These are phyloP conservation scores for Pachyuromys duprasi DNA, from an alignment of 2,797 vertebrate genomes.

Conservation along the genomic window DNA sequence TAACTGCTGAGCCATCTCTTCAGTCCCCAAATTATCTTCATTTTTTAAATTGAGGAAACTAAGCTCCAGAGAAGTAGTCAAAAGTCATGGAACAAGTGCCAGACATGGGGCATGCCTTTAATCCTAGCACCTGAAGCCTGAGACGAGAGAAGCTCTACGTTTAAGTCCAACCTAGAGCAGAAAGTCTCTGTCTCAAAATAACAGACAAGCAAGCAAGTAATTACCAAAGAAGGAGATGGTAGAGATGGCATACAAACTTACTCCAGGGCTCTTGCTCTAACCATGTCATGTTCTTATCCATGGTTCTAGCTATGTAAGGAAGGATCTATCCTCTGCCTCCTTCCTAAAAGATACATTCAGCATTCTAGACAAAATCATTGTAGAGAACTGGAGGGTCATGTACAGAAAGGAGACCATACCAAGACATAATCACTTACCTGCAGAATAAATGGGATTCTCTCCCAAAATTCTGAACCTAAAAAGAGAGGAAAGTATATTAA, in stretches of 20 bases:
- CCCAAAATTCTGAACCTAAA: constrained; percentile 75
- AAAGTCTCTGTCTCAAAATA: background rate
- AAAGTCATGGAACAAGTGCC: background rate
- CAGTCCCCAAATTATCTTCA: too few relatives aligned
- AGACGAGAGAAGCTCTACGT: background rate
- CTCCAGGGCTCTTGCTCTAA: background rate
- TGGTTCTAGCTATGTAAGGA: background rate
- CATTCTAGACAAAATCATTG: constrained; percentile 47
- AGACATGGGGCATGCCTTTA: background rate
- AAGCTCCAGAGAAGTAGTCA: background rate
- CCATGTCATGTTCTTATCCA: background rate
- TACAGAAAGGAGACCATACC: constrained; percentile 27
- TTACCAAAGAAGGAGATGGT: background rate
- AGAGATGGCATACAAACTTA: background rate
- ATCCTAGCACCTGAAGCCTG: background rate
- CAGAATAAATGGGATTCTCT: constrained; percentile 80
- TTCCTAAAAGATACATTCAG: constrained; percentile 12
- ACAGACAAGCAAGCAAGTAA: background rate
- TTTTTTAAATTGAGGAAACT: background rate
- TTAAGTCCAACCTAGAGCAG: background rate
- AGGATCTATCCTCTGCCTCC: constrained; percentile 1
- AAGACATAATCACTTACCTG: constrained; percentile 83
- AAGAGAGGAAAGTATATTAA: constrained; percentile 56
- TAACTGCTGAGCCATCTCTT: too few relatives aligned
- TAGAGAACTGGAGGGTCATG: background rate